Conservation (phyloP, 2,113 vertebrate species). For the Nanorana parkeri region DNA sequence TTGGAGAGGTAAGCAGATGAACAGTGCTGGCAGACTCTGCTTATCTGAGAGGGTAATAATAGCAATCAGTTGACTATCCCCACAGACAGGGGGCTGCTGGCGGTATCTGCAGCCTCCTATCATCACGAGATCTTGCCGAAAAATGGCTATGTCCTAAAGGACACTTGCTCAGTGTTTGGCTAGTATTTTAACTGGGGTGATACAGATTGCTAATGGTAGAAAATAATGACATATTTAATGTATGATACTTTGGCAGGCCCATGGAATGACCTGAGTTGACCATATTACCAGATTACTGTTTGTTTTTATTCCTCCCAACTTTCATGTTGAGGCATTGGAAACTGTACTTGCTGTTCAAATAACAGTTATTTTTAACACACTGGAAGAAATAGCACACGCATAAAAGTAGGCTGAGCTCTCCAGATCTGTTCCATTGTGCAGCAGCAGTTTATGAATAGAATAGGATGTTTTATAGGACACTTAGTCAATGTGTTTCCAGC, state of each 20-base stretch:
- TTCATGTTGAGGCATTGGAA: neutral
- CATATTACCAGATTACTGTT: neutral
- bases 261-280: conserved; percentile 6
- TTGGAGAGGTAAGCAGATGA: too few species aligned
- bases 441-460: conserved; percentile 1
- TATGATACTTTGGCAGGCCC: neutral
- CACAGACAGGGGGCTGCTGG: too few species aligned
- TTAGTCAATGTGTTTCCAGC: neutral
- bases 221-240: too few species aligned
- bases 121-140: too few species aligned
- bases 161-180: too few species aligned
- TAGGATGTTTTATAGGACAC: neutral
- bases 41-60: too few species aligned
- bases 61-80: too few species aligned
- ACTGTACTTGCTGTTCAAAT: conserved; percentile 17
- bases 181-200: too few species aligned
- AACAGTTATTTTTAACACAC: conserved; percentile 22
- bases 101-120: too few species aligned
- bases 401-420: neutral
- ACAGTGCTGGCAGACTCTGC: too few species aligned
- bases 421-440: conserved; percentile 12
- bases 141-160: too few species aligned
- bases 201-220: too few species aligned
- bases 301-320: conserved; percentile 2
- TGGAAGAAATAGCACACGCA: conserved; percentile 11